Percentiles rank a stretch among this genome's conserved stretches.
Conservation (phyloP, 2,888 invertebrate genomes). For the Chironomus riparius region DNA sequence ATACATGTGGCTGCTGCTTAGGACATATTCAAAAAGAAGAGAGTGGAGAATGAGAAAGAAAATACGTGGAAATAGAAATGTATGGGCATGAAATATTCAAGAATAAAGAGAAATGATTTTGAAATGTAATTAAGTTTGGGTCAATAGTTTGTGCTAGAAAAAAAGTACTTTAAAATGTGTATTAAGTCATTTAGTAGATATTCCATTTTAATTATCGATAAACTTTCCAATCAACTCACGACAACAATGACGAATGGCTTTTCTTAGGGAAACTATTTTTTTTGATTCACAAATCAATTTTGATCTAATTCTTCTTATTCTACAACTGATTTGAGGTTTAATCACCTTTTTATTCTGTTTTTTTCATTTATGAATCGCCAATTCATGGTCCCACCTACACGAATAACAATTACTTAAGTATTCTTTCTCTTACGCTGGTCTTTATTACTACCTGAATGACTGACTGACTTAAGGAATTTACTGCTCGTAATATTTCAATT, state of each 20-base stretch:
- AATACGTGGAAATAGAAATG: neutral
- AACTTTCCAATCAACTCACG: neutral
- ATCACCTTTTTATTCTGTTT: neutral
- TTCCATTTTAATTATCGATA: neutral
- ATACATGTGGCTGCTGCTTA: neutral
- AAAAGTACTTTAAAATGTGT: neutral
- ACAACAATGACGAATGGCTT: neutral
- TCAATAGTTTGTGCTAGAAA: neutral
- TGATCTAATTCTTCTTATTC: neutral
- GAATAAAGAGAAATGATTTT: neutral
- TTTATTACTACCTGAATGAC: too few species aligned
- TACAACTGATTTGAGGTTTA: neutral
- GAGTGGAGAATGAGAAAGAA: neutral
- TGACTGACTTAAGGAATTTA: neutral
- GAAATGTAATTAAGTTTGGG: neutral
- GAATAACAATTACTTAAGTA: neutral
- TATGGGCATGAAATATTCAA: neutral
- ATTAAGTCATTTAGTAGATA: neutral
- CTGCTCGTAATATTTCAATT: neutral
- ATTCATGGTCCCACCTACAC: neutral
- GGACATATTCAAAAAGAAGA: neutral
- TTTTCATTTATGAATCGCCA: neutral
- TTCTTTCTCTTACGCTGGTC: too few species aligned
- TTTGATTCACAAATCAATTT: neutral
- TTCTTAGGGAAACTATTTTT: neutral